Evolutionary conservation across 2,888 invertebrate species (phyloP), one percentile per base, ranked within the genome.

Genomic region (Agrochola lota): DNA sequence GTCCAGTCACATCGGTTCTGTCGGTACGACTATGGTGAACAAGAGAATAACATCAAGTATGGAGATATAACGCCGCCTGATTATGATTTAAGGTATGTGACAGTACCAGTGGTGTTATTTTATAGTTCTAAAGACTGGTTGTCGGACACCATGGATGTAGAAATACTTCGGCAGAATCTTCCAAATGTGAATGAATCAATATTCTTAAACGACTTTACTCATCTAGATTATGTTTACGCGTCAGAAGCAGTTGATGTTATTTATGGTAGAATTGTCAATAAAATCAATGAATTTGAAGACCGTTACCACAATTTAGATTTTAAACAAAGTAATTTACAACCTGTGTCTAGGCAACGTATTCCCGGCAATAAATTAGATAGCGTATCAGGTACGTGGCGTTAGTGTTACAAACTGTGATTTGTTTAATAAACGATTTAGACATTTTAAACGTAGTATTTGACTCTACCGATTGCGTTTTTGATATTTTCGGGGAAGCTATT

Each of bases 161-260:
- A 95, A 8, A 94, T 84, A 57, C 77, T 96, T 5, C 88, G 77
- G 52, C 89, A 86, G 0, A 88, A 95, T 71, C 90, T 98, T 26
- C 96, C 97, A 0, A 97, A 97, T 84, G 94, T 97, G 0, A 90
- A 95, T 1, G 95, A 95, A 0, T 94, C 93, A 73, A 95, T 97
- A 90, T 92, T 95, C 67, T 94, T 98, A 7, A 92, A 96, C 0
- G 92, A 97, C 60, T 98, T 97, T 83, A 97, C 97, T 89, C 98
- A 98, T 90, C 92, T 98, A 85, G 98, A 98, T 88, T 98, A 97
- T 85, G 89, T 98, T 66, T 98, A 97, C 95, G 98, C 97, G 0
- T 94, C 93, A n/a, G 97, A 97, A 81, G 97, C 97, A 0, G 95
- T 96, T 17, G 92, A 91, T 20, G 87, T 97, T 49, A 88, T 98